phyloP scores from a whole-genome alignment of 2,113 vertebrate genomes.

The Pseudorhombus dupliciocellatus region DNA sequence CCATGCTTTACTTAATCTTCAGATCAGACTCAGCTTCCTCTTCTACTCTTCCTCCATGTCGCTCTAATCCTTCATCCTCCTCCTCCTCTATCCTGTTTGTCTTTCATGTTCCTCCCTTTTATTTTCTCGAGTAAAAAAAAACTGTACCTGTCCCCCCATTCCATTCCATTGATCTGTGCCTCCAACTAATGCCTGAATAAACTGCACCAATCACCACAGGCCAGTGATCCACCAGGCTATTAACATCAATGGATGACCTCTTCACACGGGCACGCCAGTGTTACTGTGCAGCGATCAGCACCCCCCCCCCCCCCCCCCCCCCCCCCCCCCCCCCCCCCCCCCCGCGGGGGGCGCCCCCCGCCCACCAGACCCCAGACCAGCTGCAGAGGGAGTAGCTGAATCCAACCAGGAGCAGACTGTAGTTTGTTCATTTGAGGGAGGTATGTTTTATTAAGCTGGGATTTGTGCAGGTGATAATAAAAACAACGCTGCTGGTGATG shows the following conservation, averaged over 20 bases:
- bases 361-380: too few relatives aligned
- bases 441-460: not conserved
- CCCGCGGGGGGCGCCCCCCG: too few relatives aligned
- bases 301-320: too few relatives aligned
- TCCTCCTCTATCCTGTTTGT: not conserved
- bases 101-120: not conserved
- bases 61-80: constrained; percentile 3
- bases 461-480: constrained; percentile 2
- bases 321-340: too few relatives aligned
- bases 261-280: constrained; percentile 6
- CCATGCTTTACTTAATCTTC: too few relatives aligned
- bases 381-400: too few relatives aligned
- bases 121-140: not conserved
- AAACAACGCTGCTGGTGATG: not conserved
- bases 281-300: constrained; percentile 29
- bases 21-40: too few relatives aligned
- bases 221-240: constrained; percentile 62
- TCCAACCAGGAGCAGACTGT: constrained; percentile 15
- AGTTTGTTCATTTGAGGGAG: constrained; percentile 14
- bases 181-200: constrained; percentile 76
- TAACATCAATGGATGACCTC: constrained; percentile 63
- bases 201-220: constrained; percentile 66
- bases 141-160: not conserved
- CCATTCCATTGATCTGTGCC: constrained; percentile 62
- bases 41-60: not conserved